phyloP scores from a whole-genome alignment of 2,888 invertebrate species.

The Seira musarum region DNA sequence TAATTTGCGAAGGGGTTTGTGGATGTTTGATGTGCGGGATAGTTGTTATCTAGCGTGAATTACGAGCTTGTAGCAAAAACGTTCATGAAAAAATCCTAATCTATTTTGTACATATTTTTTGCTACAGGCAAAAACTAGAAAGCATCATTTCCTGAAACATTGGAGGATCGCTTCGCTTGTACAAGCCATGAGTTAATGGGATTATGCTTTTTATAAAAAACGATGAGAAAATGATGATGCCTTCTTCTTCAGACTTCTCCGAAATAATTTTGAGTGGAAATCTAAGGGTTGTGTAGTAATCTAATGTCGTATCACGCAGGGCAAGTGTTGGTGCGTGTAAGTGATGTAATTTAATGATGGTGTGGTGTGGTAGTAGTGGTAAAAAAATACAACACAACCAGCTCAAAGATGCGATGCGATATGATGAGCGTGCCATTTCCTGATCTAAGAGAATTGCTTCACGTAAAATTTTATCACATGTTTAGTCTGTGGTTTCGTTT shows the following conservation, averaged over 20 bases:
- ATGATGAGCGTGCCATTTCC: neutral
- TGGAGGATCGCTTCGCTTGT: neutral
- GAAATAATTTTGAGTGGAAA: neutral
- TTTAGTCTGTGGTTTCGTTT: too few species aligned
- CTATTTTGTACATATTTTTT: too few species aligned
- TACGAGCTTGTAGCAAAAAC: too few species aligned
- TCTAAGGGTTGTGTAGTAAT: neutral
- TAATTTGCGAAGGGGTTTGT: too few species aligned
- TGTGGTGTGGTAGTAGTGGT: neutral
- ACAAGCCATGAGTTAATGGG: neutral
- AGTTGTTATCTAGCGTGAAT: too few species aligned
- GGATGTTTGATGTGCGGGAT: too few species aligned
- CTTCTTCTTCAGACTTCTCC: too few species aligned
- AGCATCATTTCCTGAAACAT: neutral
- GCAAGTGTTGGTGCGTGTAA: neutral
- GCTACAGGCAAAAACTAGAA: too few species aligned
- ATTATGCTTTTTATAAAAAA: neutral
- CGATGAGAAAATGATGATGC: too few species aligned
- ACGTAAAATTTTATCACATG: neutral
- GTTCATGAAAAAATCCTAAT: too few species aligned
- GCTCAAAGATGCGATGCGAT: neutral
- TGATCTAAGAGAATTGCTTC: neutral
- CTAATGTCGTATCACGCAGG: neutral
- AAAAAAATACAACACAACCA: neutral
- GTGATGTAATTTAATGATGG: neutral